These are phyloP conservation scores for Toxostoma redivivum DNA, from an alignment of 2,113 vertebrate genomes.

Conservation along the genomic window DNA sequence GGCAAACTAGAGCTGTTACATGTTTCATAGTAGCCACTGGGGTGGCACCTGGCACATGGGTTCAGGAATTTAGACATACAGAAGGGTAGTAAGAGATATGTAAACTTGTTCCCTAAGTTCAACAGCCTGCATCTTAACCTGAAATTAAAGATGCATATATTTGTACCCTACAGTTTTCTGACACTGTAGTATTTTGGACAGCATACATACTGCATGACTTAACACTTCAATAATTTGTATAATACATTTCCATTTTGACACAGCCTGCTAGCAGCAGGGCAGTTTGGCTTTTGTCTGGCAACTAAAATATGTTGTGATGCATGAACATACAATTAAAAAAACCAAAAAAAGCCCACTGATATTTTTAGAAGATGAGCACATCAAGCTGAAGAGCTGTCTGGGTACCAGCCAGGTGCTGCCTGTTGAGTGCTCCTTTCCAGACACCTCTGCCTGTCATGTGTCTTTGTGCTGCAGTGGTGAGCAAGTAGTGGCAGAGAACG, in stretches of 20 bases:
- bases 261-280: not conserved
- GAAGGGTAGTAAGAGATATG: not conserved
- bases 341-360: not conserved
- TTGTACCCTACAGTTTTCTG: not conserved
- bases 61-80: not conserved
- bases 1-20: not conserved
- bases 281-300: not conserved
- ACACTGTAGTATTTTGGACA: not conserved
- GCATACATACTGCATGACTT: not conserved
- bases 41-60: not conserved
- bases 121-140: not conserved
- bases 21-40: not conserved
- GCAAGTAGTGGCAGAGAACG: rapidly evolving
- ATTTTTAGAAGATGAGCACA: not conserved
- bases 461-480: not conserved
- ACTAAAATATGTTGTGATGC: not conserved
- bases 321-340: rapidly evolving
- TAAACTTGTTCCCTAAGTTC: not conserved
- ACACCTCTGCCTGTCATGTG: rapidly evolving
- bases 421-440: not conserved
- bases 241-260: not conserved
- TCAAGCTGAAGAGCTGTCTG: rapidly evolving
- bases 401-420: not conserved
- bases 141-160: not conserved
- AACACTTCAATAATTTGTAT: not conserved